Evolutionary conservation across 2,113 vertebrate species (phyloP).

Genomic region (Paracanthobrama guichenoti): DNA sequence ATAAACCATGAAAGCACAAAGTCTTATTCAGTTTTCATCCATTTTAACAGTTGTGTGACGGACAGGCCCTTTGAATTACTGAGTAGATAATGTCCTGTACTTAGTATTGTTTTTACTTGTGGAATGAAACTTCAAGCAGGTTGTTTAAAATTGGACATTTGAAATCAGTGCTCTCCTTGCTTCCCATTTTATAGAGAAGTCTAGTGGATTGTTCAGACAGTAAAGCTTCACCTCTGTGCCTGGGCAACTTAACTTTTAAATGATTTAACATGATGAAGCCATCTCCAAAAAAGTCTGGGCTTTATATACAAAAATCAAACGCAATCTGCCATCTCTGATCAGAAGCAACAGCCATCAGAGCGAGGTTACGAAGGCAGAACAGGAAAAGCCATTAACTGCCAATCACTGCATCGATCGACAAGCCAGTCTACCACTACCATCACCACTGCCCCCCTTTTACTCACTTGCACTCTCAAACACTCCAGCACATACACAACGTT

Average conservation of each 20-base stretch:
- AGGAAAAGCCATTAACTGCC: slow-evolving; percentile 85
- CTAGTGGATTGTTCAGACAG: slow-evolving; percentile 60
- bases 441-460: slow-evolving; percentile 46
- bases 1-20: neutral
- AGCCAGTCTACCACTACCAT: slow-evolving; percentile 70
- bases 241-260: slow-evolving; percentile 72
- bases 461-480: slow-evolving; percentile 52
- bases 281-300: slow-evolving; percentile 73
- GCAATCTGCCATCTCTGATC: slow-evolving; percentile 80
- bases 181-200: slow-evolving; percentile 13
- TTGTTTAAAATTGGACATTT: neutral
- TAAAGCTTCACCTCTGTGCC: slow-evolving; percentile 43
- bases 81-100: neutral
- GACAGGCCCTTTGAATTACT: neutral
- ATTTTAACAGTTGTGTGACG: neutral
- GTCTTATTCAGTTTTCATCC: neutral
- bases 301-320: slow-evolving; percentile 80
- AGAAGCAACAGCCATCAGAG: slow-evolving; percentile 78
- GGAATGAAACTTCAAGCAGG: neutral
- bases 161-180: neutral
- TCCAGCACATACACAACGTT: slow-evolving; percentile 54
- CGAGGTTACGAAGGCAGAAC: slow-evolving; percentile 81
- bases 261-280: slow-evolving; percentile 80
- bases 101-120: neutral
- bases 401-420: slow-evolving; percentile 83